Percentiles rank a stretch among this genome's conserved stretches.
Evolutionary conservation across 2,888 invertebrate genomes (phyloP).

Genomic region (Plagiodera versicolora): DNA sequence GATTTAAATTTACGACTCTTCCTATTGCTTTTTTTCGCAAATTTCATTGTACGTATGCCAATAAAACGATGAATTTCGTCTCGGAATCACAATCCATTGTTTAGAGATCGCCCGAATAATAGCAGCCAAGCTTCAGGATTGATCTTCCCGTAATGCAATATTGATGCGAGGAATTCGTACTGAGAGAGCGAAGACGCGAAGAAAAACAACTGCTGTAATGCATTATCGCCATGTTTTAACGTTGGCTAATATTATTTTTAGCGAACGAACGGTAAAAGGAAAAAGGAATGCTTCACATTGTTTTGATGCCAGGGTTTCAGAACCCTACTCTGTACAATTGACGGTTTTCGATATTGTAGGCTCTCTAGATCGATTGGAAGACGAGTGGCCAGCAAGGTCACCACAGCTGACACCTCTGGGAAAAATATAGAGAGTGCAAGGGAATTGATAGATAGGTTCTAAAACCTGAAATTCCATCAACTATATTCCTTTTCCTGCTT

Average conservation of each 20-base stretch:
- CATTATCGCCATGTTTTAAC: slow-evolving; percentile 46
- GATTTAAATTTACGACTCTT: slow-evolving; percentile 47
- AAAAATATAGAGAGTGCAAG: no score
- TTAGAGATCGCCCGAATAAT: slow-evolving; percentile 42
- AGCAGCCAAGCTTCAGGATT: slow-evolving; percentile 25
- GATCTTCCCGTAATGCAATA: slow-evolving; percentile 42
- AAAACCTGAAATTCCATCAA: no score
- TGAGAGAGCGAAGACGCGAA: slow-evolving; percentile 38
- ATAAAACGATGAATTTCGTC: slow-evolving; percentile 49
- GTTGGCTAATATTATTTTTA: slow-evolving; percentile 53
- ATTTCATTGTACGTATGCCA: slow-evolving; percentile 54
- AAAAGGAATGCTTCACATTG: slow-evolving; percentile 47
- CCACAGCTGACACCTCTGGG: no score
- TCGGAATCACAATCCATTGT: slow-evolving; percentile 42
- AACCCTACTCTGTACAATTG: slow-evolving; percentile 32
- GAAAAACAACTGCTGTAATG: slow-evolving; percentile 45
- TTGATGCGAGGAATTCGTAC: slow-evolving; percentile 46
- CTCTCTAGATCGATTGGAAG: no score
- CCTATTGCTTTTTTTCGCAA: slow-evolving; percentile 52
- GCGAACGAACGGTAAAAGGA: slow-evolving; percentile 45
- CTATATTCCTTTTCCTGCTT: no score
- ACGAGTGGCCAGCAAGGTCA: no score
- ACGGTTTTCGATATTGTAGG: no score
- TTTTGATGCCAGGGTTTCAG: slow-evolving; percentile 52
- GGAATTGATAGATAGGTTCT: no score